These are phyloP conservation scores for Mobula hypostoma DNA, from an alignment of 2,113 vertebrate genomes.

Conservation along the genomic window DNA sequence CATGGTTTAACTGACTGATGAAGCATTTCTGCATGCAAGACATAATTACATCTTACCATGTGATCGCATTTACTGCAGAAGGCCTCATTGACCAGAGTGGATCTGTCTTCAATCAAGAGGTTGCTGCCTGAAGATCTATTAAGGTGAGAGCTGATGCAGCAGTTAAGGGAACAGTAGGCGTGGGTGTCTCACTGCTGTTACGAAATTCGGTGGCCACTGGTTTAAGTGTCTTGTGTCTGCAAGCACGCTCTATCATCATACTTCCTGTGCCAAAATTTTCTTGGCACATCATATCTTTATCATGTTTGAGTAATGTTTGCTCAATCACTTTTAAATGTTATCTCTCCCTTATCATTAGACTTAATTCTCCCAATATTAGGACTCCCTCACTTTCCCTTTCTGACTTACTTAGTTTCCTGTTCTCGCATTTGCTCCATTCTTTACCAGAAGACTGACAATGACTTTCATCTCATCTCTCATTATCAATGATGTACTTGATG, in stretches of 20 bases:
- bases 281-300: not conserved
- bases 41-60: too few species aligned
- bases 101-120: too few species aligned
- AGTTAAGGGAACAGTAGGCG: too few species aligned
- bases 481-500: not conserved
- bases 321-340: not conserved
- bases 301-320: not conserved
- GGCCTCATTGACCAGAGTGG: too few species aligned
- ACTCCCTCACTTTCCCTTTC: not conserved
- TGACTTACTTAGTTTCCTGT: not conserved
- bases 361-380: not conserved
- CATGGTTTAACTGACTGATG: too few species aligned
- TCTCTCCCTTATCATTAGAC: not conserved
- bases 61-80: too few species aligned
- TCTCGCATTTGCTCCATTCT: not conserved
- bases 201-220: too few species aligned
- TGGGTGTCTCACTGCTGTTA: too few species aligned
- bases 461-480: not conserved
- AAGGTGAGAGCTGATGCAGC: too few species aligned
- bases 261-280: not conserved
- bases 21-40: too few species aligned
- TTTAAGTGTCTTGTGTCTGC: not conserved
- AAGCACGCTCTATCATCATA: not conserved
- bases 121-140: too few species aligned
- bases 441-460: not conserved